Evolutionary conservation across 2,797 vertebrate species (phyloP).

Genomic region (Oophaga sylvatica): DNA sequence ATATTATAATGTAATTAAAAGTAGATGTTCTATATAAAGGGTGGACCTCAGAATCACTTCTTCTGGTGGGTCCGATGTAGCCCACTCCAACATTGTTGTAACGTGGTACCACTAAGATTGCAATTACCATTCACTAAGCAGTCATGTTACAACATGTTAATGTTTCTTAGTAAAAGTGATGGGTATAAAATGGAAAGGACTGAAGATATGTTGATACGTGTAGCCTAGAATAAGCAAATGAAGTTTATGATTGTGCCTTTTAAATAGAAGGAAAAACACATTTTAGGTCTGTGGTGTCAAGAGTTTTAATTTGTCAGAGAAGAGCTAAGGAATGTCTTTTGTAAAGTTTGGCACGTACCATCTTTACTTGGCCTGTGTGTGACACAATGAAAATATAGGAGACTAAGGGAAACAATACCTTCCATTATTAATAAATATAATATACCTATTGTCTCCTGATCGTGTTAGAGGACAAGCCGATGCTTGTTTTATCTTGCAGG

Average conservation of each 20-base stretch:
- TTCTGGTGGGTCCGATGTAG: too few species aligned
- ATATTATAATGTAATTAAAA: too few species aligned
- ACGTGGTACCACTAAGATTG: too few species aligned
- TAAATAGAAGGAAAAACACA: background rate
- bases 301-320: background rate
- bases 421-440: constrained; percentile 8
- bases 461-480: background rate
- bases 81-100: too few species aligned
- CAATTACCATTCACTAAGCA: too few species aligned
- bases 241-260: background rate
- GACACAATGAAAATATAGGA: background rate
- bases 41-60: too few species aligned
- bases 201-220: too few species aligned
- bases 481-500: background rate
- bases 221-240: background rate
- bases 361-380: background rate
- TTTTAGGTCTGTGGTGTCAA: background rate
- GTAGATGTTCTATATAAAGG: too few species aligned
- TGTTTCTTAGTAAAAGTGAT: too few species aligned
- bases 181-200: too few species aligned
- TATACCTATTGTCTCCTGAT: background rate
- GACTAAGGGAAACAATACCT: background rate
- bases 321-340: background rate
- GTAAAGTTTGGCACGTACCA: background rate
- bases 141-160: too few species aligned